A percentile compares a stretch with the other conserved stretches of the same genome.
Evolutionary conservation across 2,113 vertebrate genomes (phyloP).

Genomic region (Recurvirostra avosetta): DNA sequence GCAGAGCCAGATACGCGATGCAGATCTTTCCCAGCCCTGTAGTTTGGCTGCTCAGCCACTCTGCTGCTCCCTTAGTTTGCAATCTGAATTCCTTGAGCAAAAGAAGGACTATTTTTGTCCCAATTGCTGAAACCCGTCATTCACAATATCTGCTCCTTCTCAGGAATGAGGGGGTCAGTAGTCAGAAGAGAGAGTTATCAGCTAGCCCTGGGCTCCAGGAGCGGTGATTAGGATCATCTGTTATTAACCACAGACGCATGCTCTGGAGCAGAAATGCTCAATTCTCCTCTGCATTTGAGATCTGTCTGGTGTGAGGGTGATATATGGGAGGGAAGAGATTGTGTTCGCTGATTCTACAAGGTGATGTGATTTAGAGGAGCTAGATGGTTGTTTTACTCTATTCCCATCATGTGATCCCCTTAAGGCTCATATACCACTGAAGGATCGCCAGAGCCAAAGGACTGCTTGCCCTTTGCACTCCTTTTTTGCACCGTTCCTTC

Average conservation of each 20-base stretch:
- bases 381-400: neutral
- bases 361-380: conserved; percentile 56
- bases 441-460: neutral
- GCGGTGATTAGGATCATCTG: conserved; percentile 46
- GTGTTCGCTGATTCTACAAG: conserved; percentile 15
- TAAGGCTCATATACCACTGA: neutral
- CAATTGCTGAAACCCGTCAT: neutral
- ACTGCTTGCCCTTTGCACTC: neutral
- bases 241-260: neutral
- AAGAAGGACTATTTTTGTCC: conserved; percentile 32
- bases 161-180: conserved; percentile 36
- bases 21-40: neutral
- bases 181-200: conserved; percentile 33
- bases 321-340: conserved; percentile 49
- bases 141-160: conserved; percentile 30
- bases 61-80: neutral
- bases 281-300: neutral
- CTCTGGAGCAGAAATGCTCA: conserved; percentile 31
- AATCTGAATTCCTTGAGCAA: conserved; percentile 2
- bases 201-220: conserved; percentile 30
- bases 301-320: conserved; percentile 33
- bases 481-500: neutral
- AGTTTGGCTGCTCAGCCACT: neutral
- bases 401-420: neutral
- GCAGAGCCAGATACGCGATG: neutral